Evolutionary conservation across 2,888 invertebrate species (phyloP).

Genomic region (Oscheius sp.): DNA sequence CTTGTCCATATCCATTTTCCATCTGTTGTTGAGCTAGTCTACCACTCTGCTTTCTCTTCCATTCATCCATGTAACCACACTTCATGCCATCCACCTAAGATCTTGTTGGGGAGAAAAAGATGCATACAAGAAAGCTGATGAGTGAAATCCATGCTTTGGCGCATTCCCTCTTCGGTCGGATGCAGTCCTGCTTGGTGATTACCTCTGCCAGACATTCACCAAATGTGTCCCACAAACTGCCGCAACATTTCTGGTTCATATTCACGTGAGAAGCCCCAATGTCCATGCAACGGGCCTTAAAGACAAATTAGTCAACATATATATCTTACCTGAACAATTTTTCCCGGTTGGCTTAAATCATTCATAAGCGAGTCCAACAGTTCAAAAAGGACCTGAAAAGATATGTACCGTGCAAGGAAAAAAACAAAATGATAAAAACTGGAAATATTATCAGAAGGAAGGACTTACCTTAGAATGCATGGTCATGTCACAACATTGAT

Average conservation of each 20-base stretch:
- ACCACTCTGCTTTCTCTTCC: conserved; percentile 48
- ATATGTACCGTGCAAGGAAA: background rate
- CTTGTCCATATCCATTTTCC: background rate
- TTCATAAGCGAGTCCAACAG: conserved; percentile 60
- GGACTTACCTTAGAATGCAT: conserved; percentile 30
- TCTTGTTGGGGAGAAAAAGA: background rate
- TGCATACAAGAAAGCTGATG: conserved; percentile 58
- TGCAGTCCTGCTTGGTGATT: conserved; percentile 62
- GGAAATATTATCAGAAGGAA: background rate
- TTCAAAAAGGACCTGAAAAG: conserved; percentile 51
- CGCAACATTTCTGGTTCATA: conserved; percentile 58
- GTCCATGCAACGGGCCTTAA: conserved; percentile 58
- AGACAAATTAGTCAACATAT: background rate
- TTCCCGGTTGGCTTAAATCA: conserved; percentile 60
- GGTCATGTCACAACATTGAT: conserved; percentile 34
- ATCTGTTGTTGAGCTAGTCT: conserved; percentile 3
- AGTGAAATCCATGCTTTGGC: conserved; percentile 66
- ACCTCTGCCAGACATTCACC: conserved; percentile 67
- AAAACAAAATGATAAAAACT: too few relatives aligned
- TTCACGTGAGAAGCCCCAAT: conserved; percentile 63
- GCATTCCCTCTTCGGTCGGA: conserved; percentile 67
- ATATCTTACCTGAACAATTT: conserved; percentile 51
- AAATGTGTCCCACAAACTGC: conserved; percentile 64
- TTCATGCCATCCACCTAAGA: conserved; percentile 60
- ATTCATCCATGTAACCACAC: conserved; percentile 62